Percentiles rank a stretch among this genome's conserved stretches.
Evolutionary conservation across 2,888 invertebrate species (phyloP).

Genomic region (Mythimna loreyi): DNA sequence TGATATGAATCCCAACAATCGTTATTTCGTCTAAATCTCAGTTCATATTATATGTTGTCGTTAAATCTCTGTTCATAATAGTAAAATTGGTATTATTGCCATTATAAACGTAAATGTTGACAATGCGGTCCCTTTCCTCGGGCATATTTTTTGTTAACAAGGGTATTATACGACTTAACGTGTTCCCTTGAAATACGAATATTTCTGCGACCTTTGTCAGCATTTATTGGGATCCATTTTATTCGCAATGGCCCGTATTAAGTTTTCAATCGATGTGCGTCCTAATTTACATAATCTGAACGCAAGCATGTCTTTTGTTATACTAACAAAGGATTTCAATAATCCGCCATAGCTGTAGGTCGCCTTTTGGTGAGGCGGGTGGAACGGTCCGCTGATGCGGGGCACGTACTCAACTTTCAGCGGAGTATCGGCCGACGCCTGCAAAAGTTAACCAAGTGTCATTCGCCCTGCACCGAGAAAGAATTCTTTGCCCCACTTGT

Average conservation of each 20-base stretch:
- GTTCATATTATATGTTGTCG: slow-evolving; percentile 7
- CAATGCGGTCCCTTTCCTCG: slow-evolving; percentile 65
- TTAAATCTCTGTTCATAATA: slow-evolving; percentile 54
- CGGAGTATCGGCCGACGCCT: slow-evolving; percentile 56
- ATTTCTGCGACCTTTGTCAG: slow-evolving; percentile 72
- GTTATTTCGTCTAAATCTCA: slow-evolving; percentile 29
- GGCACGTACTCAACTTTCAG: slow-evolving; percentile 75
- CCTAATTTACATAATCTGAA: slow-evolving; percentile 69
- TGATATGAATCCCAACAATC: slow-evolving; percentile 33
- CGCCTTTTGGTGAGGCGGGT: slow-evolving; percentile 43
- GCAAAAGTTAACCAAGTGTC: slow-evolving; percentile 68
- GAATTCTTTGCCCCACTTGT: slow-evolving; percentile 55
- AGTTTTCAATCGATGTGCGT: slow-evolving; percentile 59
- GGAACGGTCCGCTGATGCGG: slow-evolving; percentile 59
- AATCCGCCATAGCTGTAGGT: slow-evolving; percentile 60
- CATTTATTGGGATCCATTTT: slow-evolving; percentile 65
- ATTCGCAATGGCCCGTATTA: slow-evolving; percentile 50
- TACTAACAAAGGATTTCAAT: slow-evolving; percentile 71
- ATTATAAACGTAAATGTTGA: slow-evolving; percentile 70
- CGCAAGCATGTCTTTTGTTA: slow-evolving; percentile 66
- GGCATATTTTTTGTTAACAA: slow-evolving; percentile 74
- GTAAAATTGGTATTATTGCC: slow-evolving; percentile 65
- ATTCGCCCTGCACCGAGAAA: slow-evolving; percentile 57
- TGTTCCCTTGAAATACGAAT: slow-evolving; percentile 67
- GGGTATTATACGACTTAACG: slow-evolving; percentile 71